Conservation (phyloP, 2,888 invertebrate species). For the Rhagonycha lutea region DNA sequence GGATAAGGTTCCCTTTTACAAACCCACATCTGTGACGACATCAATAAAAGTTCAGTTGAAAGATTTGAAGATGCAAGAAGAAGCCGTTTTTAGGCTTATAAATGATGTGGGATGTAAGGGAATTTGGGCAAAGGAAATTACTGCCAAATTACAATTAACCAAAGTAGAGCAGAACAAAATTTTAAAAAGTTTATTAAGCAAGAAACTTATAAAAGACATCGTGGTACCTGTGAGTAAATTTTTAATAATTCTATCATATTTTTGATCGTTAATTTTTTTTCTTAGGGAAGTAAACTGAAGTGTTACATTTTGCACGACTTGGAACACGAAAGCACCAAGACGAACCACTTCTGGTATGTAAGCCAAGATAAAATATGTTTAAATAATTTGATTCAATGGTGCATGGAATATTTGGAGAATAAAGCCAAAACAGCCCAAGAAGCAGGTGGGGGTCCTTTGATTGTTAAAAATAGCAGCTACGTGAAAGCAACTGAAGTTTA, state of each 20-base stretch:
- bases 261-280: constrained; percentile 39
- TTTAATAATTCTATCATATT: background rate
- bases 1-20: constrained; percentile 67
- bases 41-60: constrained; percentile 68
- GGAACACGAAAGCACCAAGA: constrained; percentile 92
- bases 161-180: constrained; percentile 91
- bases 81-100: constrained; percentile 90
- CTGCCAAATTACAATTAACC: constrained; percentile 86
- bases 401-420: constrained; percentile 79
- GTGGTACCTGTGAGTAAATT: constrained; percentile 87
- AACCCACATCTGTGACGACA: constrained; percentile 27
- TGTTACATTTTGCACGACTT: constrained; percentile 95
- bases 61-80: constrained; percentile 91
- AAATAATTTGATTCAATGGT: constrained; percentile 91
- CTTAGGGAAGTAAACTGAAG: constrained; percentile 90
- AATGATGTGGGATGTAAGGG: constrained; percentile 94
- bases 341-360: constrained; percentile 98
- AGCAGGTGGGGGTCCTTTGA: constrained; percentile 68
- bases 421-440: constrained; percentile 71
- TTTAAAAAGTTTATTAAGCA: constrained; percentile 89
- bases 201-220: constrained; percentile 95
- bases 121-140: constrained; percentile 95
- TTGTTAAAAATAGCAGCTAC: constrained; percentile 78
- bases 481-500: constrained; percentile 87
- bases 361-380: constrained; percentile 98